Conservation (phyloP, 2,888 invertebrate genomes). For the Perizoma affinitatum region DNA sequence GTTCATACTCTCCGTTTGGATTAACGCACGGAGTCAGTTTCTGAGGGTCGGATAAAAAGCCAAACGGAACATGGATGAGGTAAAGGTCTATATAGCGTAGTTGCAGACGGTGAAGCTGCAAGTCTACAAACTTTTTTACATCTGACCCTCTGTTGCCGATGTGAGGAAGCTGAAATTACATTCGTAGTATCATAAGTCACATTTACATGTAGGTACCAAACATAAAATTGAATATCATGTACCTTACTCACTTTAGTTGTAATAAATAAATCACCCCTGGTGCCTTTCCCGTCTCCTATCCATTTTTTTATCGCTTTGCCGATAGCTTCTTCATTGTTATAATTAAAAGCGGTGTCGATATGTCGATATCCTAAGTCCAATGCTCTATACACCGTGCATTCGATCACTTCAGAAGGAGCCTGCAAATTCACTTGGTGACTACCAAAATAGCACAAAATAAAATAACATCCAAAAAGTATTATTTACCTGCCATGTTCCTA, state of each 20-base stretch:
- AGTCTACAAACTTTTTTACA: constrained; percentile 86
- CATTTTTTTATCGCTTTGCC: constrained; percentile 87
- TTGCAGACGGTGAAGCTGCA: constrained; percentile 86
- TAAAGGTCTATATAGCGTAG: constrained; percentile 90
- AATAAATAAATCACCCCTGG: constrained; percentile 89
- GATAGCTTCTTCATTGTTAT: constrained; percentile 90
- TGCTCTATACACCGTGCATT: constrained; percentile 85
- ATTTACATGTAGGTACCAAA: no score
- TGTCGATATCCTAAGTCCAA: constrained; percentile 89
- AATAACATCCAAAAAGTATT: no score
- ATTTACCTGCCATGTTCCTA: constrained; percentile 89
- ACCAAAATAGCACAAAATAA: no score
- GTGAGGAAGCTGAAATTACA: constrained; percentile 84
- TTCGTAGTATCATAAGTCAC: not conserved
- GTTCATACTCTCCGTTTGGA: constrained; percentile 83
- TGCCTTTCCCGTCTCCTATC: constrained; percentile 85
- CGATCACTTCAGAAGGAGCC: constrained; percentile 87
- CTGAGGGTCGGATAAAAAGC: constrained; percentile 83
- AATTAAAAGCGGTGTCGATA: constrained; percentile 91
- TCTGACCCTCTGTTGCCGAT: constrained; percentile 87
- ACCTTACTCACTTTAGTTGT: constrained; percentile 87
- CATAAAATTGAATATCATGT: no score
- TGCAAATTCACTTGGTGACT: constrained; percentile 44
- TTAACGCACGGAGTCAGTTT: constrained; percentile 82
- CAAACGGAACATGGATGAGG: constrained; percentile 90